These are phyloP conservation scores for Cecidostiba fungosa DNA, from an alignment of 2,888 invertebrate genomes.

Conservation along the genomic window DNA sequence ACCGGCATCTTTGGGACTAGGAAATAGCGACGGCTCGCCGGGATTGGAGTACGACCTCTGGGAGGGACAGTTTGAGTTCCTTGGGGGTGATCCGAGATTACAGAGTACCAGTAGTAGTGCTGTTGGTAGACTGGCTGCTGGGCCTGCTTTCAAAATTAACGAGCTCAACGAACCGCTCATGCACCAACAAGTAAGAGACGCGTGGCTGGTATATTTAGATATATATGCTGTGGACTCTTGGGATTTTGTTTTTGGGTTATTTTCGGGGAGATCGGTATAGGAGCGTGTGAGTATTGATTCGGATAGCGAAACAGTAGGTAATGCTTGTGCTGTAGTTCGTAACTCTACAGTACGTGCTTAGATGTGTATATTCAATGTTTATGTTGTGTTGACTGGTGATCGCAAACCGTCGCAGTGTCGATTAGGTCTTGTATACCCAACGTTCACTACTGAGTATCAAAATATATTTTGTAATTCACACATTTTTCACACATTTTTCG, in stretches of 20 bases:
- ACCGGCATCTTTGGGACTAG: slow-evolving; percentile 32
- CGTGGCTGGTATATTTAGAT: slow-evolving; percentile 8
- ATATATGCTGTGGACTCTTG: too few species aligned
- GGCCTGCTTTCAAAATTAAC: slow-evolving; percentile 36
- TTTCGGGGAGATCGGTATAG: neutral
- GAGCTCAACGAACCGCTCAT: slow-evolving; percentile 68
- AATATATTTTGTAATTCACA: too few species aligned
- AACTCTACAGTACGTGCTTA: neutral
- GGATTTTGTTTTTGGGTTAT: neutral
- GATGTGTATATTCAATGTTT: neutral
- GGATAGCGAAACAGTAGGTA: neutral
- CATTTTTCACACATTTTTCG: too few species aligned
- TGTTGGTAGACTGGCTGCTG: slow-evolving; percentile 72
- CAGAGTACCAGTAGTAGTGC: neutral
- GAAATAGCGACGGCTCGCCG: slow-evolving; percentile 76
- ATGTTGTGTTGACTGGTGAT: neutral
- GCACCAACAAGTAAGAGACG: slow-evolving; percentile 61
- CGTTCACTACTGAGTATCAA: neutral
- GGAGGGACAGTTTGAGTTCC: slow-evolving; percentile 94
- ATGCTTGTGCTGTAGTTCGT: neutral
- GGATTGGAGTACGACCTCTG: slow-evolving; percentile 93
- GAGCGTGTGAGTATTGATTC: neutral
- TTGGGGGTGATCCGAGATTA: slow-evolving; percentile 80
- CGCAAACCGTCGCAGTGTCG: neutral
- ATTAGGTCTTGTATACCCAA: neutral